Evolutionary conservation across 1,140 invertebrate genomes (phyloP).

Genomic region (Hypsibius dujardini): DNA sequence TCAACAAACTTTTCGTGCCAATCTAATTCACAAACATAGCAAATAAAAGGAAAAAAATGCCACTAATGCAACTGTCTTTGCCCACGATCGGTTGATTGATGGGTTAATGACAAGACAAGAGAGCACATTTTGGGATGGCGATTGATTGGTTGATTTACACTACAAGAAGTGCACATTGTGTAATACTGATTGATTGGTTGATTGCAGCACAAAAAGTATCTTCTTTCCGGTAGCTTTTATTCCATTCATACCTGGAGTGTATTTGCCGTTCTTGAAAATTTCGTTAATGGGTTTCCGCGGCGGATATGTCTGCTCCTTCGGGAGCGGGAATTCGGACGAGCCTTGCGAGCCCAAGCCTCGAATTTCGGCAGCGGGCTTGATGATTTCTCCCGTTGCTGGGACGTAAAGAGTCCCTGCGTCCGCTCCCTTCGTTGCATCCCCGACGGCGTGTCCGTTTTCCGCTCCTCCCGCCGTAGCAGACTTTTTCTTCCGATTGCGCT

Average conservation of each 20-base stretch:
- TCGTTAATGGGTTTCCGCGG: conserved; percentile 67
- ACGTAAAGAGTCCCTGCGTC: neutral
- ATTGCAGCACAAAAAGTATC: no score
- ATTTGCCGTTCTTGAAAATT: conserved; percentile 58
- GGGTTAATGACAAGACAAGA: no score
- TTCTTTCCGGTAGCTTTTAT: no score
- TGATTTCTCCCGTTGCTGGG: neutral
- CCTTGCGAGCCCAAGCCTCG: neutral
- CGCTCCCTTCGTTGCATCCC: neutral
- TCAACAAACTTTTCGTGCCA: no score
- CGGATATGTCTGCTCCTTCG: conserved; percentile 53
- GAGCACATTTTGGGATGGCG: no score
- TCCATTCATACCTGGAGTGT: conserved; percentile 27
- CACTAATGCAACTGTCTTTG: no score
- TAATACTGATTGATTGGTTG: no score
- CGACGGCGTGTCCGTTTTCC: neutral
- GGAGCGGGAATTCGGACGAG: conserved; percentile 13
- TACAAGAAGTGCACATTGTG: no score
- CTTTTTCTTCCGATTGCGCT: conserved; percentile 34
- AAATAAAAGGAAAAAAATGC: no score
- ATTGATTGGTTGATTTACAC: no score
- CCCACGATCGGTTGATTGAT: no score
- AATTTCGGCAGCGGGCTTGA: neutral
- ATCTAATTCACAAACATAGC: no score
- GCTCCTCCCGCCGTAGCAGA: conserved; percentile 25